Conservation (phyloP, 2,797 vertebrate genomes). For the Anguilla obscura region DNA sequence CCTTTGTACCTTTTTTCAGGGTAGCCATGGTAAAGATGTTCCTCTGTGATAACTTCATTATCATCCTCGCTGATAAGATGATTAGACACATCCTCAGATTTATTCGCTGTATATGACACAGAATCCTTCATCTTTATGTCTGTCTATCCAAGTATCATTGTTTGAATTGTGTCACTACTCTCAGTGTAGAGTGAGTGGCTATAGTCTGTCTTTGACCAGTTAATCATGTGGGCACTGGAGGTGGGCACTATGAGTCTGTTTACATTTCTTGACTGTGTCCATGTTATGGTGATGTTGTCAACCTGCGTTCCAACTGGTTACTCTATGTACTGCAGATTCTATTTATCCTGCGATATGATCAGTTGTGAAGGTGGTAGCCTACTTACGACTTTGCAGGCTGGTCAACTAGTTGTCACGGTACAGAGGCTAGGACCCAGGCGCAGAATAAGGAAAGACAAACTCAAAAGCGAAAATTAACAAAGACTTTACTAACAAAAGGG, state of each 20-base stretch:
- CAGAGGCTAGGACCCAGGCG: too few species aligned
- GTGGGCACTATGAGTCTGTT: background rate
- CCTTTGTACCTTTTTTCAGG: background rate
- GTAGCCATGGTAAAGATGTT: background rate
- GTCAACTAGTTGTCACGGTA: too few species aligned
- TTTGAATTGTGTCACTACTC: background rate
- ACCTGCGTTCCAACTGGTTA: background rate
- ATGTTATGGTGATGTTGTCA: background rate
- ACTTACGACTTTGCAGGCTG: too few species aligned
- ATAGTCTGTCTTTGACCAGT: slow-evolving; percentile 2
- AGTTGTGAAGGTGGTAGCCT: too few species aligned
- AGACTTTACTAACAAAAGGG: too few species aligned
- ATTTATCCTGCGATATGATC: too few species aligned
- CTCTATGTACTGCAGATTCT: background rate
- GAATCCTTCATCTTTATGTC: slow-evolving; percentile 45
- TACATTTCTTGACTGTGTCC: background rate
- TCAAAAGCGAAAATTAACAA: too few species aligned
- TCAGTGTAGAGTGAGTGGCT: background rate
- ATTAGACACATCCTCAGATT: slow-evolving; percentile 17
- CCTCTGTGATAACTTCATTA: background rate
- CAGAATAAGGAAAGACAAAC: too few species aligned
- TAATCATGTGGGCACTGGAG: background rate
- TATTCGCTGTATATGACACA: slow-evolving; percentile 12
- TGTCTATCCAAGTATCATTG: slow-evolving; percentile 48
- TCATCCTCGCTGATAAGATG: slow-evolving; percentile 40